Evolutionary conservation across 2,888 invertebrate genomes (phyloP), one percentile per base, ranked within the genome.

Genomic region (Thecocarcelia acutangulata): DNA sequence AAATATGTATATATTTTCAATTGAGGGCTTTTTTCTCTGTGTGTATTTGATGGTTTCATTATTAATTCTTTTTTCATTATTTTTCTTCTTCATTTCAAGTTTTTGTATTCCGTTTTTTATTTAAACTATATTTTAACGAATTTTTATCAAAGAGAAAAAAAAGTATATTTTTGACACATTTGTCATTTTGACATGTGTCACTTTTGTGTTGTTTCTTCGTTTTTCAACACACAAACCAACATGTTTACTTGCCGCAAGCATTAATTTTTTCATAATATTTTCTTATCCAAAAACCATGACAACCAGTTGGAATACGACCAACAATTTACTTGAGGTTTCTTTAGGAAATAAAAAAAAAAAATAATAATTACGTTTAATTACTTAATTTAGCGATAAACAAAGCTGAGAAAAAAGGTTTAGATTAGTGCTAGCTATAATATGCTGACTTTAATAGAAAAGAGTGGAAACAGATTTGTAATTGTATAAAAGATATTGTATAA

Each of bases 151-250:
- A 13, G 6, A 33, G 8, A 33, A 33, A 33, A 8, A n/a, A 19
- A 19, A 4, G 17, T n/a, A 19, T 48, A 24, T 37, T 56, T 56
- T 78, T 70, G 76, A 72, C 76, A 73, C 66, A 76, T 70, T 72
- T 76, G 66, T 64, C 76, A 76, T 76, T 73, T 81, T 76, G 76
- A 76, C 72, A 68, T 81, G 70, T 80, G 72, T 76, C 76, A 81
- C 48, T 76, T 59, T 70, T 61, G 70, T 66, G 42, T 46, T 61
- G 54, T 61, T 66, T 42, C 48, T 76, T 46, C 58, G 5, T 72
- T 54, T 40, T 28, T 11, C 17, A 37, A 46, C 11, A 19, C 17
- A 46, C 54, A 48, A 48, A 17, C 21, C 17, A 79, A 48, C 42
- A 69, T 15, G 50, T 74, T 74, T 58, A 24, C 37, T 66, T 48